Base-by-base conservation (phyloP, 1,140 invertebrate species). In the Caenorhabditis brenneri region DNA sequence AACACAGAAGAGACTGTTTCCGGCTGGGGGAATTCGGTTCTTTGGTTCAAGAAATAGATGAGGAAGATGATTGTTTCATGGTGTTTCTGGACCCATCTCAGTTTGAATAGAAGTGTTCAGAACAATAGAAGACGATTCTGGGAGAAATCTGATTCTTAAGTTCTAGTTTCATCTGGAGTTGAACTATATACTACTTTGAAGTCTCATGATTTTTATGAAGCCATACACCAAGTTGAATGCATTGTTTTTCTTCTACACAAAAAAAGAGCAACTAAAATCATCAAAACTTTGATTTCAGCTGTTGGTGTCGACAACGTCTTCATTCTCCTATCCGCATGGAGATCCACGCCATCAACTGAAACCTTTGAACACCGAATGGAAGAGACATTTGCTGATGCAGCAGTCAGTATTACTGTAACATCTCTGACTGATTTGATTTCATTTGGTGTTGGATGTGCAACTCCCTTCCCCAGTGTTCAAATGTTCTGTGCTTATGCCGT, bases 391-490 rank as follows among this genome's bases (percentile, higher is more conserved):
- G 85, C 95, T 65, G 95, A 97, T 91, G 96, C 96, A n/a, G 96
- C 96, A 0, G 96, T 98, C 12, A 97, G 96, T 5, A 97, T 99
- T 81, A 98, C 96, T 33, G 97, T 99, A 84, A 98, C 97, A 0
- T 97, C 96, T 0, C 92, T 98, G n/a, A 99, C 97, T 0, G 96
- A 98, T 91, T 95, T 97, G 92, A 94, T 98, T 84, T 97, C 95
- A n/a, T 97, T 98, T 91, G 95, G 95, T 91, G 97, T 98, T 80
- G 97, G 97, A 19, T 95, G 96, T 86, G 94, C 96, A 86, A 97
- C 95, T 15, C 88, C 89, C 19, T 91, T 90, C 53, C 89, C 89
- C 27, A 86, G 83, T 24, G 95, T 98, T 65, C 90, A 89, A 79
- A 90, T 89, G 85, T 89, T 90, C 65, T 90, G 89, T 81, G 83